Evolutionary conservation across 2,797 vertebrate species (phyloP), one percentile per base, ranked within the genome.

Genomic region (Pipistrellus kuhlii): DNA sequence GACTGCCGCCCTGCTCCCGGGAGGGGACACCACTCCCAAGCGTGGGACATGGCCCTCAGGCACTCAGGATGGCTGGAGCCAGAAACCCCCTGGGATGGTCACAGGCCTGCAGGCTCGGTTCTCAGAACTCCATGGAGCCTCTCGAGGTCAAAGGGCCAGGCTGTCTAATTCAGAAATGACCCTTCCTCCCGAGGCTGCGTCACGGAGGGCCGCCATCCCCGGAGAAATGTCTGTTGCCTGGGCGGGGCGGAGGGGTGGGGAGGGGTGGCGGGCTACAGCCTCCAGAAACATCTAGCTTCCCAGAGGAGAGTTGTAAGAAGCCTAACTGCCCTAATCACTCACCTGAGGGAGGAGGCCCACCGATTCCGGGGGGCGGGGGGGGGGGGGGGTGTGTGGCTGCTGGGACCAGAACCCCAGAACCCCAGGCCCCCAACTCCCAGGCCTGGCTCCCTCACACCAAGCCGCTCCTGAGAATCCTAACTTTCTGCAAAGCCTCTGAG

Each of bases 101-200:
- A 15, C 25, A 75, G 17, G 73, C 41, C 73, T 69, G 41, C 46
- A 48, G 38, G 18, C 46, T 44, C 6, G 6, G 23, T 96, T 95
- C 84, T 95, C 91, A 85, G 77, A 32, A 23, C 48, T 90, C 66
- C 8, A 8, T 12, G 46, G 88, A 75, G 23, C 55, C 68, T 80
- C 81, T 76, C 14, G 1, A 30, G 90, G 35, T 87, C 71, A 89
- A 80, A 78, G 14, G 11, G 21, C 25, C 41, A 91, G 20, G 51
- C 9, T 82, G 14, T 30, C 35, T 35, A 12, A 32, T 88, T 88
- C 25, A 46, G 81, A 78, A 57, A 83, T 64, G 62, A 53, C 85
- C 88, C 20, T 91, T 88, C 11, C 46, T 78, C 32, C 76, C 62
- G 77, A 77, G 59, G 68, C n/a, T 38, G 44, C 21, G n/a, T 86